Base-by-base conservation (phyloP, 2,113 vertebrate species). In the Symphodus melops region DNA sequence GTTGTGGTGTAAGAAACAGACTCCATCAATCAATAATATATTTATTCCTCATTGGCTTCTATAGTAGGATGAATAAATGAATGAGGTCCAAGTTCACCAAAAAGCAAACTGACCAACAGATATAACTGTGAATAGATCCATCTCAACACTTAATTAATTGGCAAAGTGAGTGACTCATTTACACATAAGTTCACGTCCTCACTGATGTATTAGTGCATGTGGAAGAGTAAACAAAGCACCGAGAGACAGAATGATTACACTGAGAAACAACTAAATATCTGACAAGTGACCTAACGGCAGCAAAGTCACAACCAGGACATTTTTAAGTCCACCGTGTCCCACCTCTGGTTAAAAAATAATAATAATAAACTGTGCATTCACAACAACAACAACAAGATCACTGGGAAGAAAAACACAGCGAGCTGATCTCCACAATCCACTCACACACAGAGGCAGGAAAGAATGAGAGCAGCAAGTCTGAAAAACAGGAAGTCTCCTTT, bases 401-500 rank as follows among this genome's bases (percentile, higher is more conserved):
- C 48, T 9, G 5, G 9, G 1, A 10, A 65, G 20, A 20, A 36
- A 61, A 59, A 64, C 72, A 68, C 58, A 73, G 71, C 25, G 12
- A 58, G 28, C 61, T 62, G 42, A 80, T 62, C 33, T 54, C 21
- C 49, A 54, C 76, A 48, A 70, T 52, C 39, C 77, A 48, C 55
- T 42, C 73, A 33, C 62, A 65, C 36, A 71, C 36, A 64, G 5
- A 65, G 56, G 44, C 73, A 86, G 90, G 84, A 85, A 90, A 82
- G 72, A 77, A 64, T 48, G 72, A 78, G 78, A 68, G 70, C 71
- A 59, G 70, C 58, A 28, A 83, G 58, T 77, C 78, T 69, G 67
- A 76, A 83, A 91, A 86, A 90, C 85, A 90, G 86, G 87, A 88
- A 82, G 75, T 89, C 65, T 77, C 64, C 71, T 67, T 81, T 69